Evolutionary conservation across 2,113 vertebrate species (phyloP).

Genomic region (Taurulus bubalis): DNA sequence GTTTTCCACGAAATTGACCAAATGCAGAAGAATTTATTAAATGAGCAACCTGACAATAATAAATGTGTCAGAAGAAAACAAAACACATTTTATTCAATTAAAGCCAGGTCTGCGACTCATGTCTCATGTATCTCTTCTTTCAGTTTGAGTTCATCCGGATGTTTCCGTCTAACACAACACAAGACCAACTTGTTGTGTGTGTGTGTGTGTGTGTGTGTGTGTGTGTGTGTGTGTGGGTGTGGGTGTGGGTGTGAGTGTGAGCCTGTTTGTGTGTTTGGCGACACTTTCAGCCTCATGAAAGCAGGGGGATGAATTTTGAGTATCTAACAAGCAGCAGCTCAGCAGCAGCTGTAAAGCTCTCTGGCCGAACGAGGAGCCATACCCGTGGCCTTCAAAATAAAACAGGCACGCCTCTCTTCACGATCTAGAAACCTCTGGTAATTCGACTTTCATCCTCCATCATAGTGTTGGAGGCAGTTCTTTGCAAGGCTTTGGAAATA

Average conservation of each 20-base stretch:
- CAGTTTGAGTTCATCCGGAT: neutral
- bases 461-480: rapidly evolving
- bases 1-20: neutral
- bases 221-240: neutral
- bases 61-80: neutral
- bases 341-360: neutral
- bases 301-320: neutral
- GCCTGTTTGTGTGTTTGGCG: slow-evolving; percentile 20
- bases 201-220: neutral
- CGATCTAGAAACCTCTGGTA: neutral
- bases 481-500: rapidly evolving
- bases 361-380: neutral
- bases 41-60: neutral
- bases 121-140: neutral
- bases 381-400: slow-evolving; percentile 43
- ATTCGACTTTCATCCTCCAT: too few relatives aligned
- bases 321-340: neutral
- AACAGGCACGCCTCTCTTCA: neutral
- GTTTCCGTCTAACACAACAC: neutral
- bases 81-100: neutral
- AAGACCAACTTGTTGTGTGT: neutral
- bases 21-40: neutral
- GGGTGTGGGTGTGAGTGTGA: neutral
- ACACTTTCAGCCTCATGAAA: slow-evolving; percentile 4
- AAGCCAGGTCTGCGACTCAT: neutral